Conservation (phyloP, 2,113 vertebrate genomes). For the Corythornis vintsioides region DNA sequence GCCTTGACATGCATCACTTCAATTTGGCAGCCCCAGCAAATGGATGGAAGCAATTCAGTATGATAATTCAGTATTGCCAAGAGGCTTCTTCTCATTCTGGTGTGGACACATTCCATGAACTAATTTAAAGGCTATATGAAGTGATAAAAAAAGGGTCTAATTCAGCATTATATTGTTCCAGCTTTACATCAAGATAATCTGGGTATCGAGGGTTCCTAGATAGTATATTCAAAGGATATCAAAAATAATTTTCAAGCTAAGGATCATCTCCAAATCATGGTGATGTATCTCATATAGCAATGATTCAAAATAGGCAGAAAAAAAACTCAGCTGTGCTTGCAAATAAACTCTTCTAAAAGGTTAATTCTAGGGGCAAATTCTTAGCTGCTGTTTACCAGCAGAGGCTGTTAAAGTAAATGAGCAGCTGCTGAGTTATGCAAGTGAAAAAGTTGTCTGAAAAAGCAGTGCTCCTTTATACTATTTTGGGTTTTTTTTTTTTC, state of each 20-base stretch:
- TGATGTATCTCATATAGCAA: conserved; percentile 76
- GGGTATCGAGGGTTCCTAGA: not conserved
- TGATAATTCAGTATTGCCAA: conserved; percentile 77
- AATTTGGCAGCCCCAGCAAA: conserved; percentile 75
- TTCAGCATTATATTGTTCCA: not conserved
- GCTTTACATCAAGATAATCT: not conserved
- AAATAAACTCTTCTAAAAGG: not conserved
- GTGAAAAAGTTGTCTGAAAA: not conserved
- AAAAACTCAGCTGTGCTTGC: not conserved
- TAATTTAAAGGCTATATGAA: conserved; percentile 75
- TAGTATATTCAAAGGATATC: not conserved
- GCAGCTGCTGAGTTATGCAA: not conserved
- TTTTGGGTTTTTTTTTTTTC: not conserved
- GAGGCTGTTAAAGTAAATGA: not conserved
- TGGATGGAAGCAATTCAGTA: conserved; percentile 80
- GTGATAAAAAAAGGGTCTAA: conserved; percentile 57
- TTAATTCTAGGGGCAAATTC: not conserved
- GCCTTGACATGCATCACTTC: conserved; percentile 74
- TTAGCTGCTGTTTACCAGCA: not conserved
- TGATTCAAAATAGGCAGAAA: conserved; percentile 67
- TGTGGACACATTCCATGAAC: conserved; percentile 59
- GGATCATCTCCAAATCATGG: conserved; percentile 71
- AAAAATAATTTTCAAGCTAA: conserved; percentile 67
- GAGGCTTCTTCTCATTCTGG: conserved; percentile 74
- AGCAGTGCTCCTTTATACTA: not conserved